Base-by-base conservation (phyloP, 1,140 invertebrate species). In the Megalopta genalis region DNA sequence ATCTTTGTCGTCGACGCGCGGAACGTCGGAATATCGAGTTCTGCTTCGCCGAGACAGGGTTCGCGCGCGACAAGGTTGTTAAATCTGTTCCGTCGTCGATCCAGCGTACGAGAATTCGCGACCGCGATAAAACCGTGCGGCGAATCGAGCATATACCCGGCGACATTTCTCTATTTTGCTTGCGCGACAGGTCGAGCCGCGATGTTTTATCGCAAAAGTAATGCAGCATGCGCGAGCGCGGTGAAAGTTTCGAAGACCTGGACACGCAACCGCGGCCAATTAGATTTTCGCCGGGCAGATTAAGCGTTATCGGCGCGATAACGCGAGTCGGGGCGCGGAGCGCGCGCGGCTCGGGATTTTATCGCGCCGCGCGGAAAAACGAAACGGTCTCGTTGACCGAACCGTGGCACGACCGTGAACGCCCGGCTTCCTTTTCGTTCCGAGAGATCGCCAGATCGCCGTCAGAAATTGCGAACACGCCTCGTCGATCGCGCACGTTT, bases 261-360 rank as follows among this genome's bases (percentile, higher is more conserved):
- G 23, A 46, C 21, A 49, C 42, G 59, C 70, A 63, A 73, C 42
- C n/a, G 39, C 9, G 25, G 27, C 59, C 59, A 63, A 73, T 63
- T 63, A 73, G 60, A 73, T 62, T 27, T 18, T 2, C 18, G 39
- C 16, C 23, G 7, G 8, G 12, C 27, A 57, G 67, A 69, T 57
- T 23, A 54, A 63, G 32, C 14, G 0, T 63, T 73, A 73, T 49
- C 42, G 3, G 59, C 5, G 39, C 59, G 70, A 73, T 69, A 69
- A 69, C 52, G 37, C 25, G 21, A 21, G 27, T 63, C 59, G 18
- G 46, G 21, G 42, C 18, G 10, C 10, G 12, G 10, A 25, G n/a
- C 39, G 39, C n/a, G 16, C 16, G 49, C 49, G 49, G 18, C 23
- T 7, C 23, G 25, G 32, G 39, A n/a, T 32, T 49, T 63, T 49